Evolutionary conservation across 2,113 vertebrate genomes (phyloP).

Genomic region (Halichoerus grypus): DNA sequence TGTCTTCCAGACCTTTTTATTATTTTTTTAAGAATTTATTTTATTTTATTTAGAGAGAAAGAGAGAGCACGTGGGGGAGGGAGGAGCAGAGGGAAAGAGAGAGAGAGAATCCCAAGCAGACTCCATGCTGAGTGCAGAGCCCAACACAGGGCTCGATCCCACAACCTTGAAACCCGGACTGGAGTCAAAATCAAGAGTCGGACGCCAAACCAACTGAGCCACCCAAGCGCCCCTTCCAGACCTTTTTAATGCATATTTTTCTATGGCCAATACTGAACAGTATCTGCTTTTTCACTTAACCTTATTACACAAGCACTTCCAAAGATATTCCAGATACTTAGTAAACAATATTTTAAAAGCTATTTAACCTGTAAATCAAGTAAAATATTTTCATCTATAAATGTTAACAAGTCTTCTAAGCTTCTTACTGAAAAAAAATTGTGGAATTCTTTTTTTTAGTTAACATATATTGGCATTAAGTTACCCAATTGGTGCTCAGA

Average conservation of each 20-base stretch:
- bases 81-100: not conserved
- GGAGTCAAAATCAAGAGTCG: not conserved
- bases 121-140: not conserved
- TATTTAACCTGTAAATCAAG: not conserved
- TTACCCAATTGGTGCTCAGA: not conserved
- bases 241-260: not conserved
- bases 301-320: not conserved
- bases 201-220: not conserved
- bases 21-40: too few species aligned
- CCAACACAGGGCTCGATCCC: fast-evolving
- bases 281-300: not conserved
- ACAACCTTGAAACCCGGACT: not conserved
- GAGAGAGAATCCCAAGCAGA: not conserved
- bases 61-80: not conserved
- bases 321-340: not conserved
- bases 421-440: not conserved
- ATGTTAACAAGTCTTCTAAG: not conserved
- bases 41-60: too few species aligned
- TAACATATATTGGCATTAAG: not conserved
- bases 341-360: slow-evolving; percentile 3
- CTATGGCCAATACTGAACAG: not conserved
- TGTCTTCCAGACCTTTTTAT: not conserved
- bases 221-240: not conserved
- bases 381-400: slow-evolving; percentile 19
- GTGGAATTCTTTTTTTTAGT: not conserved